A percentile compares a stretch with the other conserved stretches of the same genome.
Evolutionary conservation across 2,888 invertebrate species (phyloP).

Genomic region (Neria commutata): DNA sequence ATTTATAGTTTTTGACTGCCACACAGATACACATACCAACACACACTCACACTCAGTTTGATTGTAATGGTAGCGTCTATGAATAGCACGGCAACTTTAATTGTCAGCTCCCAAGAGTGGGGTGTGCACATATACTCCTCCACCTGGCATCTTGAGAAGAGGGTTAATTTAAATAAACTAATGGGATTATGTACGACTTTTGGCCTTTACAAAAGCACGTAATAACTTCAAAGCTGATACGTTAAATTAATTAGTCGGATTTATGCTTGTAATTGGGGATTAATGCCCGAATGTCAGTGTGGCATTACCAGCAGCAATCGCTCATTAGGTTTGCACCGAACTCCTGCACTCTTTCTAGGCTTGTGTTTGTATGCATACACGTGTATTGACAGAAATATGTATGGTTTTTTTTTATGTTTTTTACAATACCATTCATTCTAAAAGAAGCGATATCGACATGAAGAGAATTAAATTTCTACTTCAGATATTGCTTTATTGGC

Average conservation of each 20-base stretch:
- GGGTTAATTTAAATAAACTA: neutral
- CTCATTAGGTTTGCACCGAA: no score
- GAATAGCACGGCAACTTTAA: neutral
- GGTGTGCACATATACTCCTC: neutral
- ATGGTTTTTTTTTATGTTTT: no score
- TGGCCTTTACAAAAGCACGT: neutral
- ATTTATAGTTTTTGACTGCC: constrained; percentile 9
- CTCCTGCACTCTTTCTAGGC: no score
- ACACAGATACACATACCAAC: neutral
- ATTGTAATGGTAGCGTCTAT: neutral
- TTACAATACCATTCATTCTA: no score
- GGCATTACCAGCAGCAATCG: no score
- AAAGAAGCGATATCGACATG: no score
- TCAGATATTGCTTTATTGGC: no score
- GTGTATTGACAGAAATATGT: no score
- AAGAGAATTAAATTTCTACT: no score
- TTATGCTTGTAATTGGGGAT: no score
- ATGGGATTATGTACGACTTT: neutral
- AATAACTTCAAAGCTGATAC: neutral
- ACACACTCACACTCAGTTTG: neutral
- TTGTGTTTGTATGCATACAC: no score
- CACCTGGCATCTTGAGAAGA: neutral
- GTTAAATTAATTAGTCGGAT: neutral
- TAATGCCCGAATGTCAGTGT: no score
- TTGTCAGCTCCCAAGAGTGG: neutral